Evolutionary conservation across 2,888 invertebrate genomes (phyloP).

Genomic region (Rhogogaster chlorosoma): DNA sequence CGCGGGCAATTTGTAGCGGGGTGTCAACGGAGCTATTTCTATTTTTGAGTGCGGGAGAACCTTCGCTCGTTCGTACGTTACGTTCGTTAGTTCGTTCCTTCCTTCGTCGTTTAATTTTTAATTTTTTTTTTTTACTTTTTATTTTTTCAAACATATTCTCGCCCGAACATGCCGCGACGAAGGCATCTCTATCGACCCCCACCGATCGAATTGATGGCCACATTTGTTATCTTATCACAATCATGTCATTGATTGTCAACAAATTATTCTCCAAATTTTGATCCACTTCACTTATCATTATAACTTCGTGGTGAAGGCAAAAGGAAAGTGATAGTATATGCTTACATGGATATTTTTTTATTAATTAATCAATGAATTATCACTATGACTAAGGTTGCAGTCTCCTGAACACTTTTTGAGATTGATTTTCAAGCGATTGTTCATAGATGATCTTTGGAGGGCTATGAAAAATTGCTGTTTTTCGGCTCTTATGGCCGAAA

Average conservation of each 20-base stretch:
- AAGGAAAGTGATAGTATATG: not conserved
- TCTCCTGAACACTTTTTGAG: too few relatives aligned
- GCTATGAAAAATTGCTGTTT: too few relatives aligned
- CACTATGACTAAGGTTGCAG: too few relatives aligned
- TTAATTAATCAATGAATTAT: not conserved
- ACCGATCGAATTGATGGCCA: not conserved
- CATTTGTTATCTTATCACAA: not conserved
- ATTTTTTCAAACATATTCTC: slow-evolving; percentile 25
- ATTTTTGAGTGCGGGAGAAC: slow-evolving; percentile 69
- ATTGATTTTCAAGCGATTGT: too few relatives aligned
- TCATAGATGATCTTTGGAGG: too few relatives aligned
- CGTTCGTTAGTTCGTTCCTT: slow-evolving; percentile 31
- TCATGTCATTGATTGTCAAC: not conserved
- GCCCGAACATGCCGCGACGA: not conserved
- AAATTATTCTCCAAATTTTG: not conserved
- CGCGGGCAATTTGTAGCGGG: slow-evolving; percentile 76
- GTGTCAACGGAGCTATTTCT: slow-evolving; percentile 75
- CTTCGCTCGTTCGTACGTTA: slow-evolving; percentile 38
- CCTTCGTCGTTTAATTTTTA: slow-evolving; percentile 24
- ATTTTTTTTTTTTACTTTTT: not conserved
- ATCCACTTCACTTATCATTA: not conserved
- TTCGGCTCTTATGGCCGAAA: too few relatives aligned
- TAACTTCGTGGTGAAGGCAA: not conserved
- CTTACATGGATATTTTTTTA: too few relatives aligned
- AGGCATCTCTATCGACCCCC: not conserved